Evolutionary conservation across 1,140 invertebrate genomes (phyloP).

Genomic region (Drosophila busckii): DNA sequence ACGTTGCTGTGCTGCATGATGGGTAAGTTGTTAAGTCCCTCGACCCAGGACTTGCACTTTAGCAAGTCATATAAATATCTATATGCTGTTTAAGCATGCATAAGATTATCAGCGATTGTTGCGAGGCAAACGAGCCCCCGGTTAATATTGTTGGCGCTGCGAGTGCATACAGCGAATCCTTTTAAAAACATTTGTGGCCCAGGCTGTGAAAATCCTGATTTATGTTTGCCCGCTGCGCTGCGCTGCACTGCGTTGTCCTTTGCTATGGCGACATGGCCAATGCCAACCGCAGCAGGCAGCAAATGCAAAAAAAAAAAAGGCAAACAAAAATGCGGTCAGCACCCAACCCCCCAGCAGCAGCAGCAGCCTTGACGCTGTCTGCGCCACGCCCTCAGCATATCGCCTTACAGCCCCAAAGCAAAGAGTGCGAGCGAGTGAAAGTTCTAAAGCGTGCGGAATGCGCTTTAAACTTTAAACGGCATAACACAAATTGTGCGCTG

Average conservation of each 20-base stretch:
- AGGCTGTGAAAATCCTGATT: slow-evolving; percentile 72
- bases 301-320: slow-evolving; percentile 7
- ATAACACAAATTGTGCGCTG: slow-evolving; percentile 56
- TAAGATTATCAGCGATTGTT: slow-evolving; percentile 68
- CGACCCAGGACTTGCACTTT: slow-evolving; percentile 7
- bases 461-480: slow-evolving; percentile 65
- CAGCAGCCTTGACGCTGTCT: too few species aligned
- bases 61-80: slow-evolving; percentile 6
- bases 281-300: slow-evolving; percentile 65
- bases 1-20: slow-evolving; percentile 67
- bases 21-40: slow-evolving; percentile 55
- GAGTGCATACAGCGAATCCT: slow-evolving; percentile 53
- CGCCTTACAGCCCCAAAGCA: too few species aligned
- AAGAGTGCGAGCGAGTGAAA: too few species aligned
- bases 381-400: too few species aligned
- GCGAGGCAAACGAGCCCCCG: slow-evolving; percentile 38
- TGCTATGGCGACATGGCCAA: slow-evolving; percentile 63
- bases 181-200: slow-evolving; percentile 74
- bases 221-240: slow-evolving; percentile 66
- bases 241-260: slow-evolving; percentile 40
- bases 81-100: slow-evolving; percentile 61
- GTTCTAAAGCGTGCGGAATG: too few species aligned
- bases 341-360: too few species aligned
- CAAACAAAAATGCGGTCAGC: slow-evolving; percentile 41
- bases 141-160: slow-evolving; percentile 53